These are phyloP conservation scores for Ormyrus labotus DNA, from an alignment of 2,888 invertebrate genomes.

Conservation along the genomic window DNA sequence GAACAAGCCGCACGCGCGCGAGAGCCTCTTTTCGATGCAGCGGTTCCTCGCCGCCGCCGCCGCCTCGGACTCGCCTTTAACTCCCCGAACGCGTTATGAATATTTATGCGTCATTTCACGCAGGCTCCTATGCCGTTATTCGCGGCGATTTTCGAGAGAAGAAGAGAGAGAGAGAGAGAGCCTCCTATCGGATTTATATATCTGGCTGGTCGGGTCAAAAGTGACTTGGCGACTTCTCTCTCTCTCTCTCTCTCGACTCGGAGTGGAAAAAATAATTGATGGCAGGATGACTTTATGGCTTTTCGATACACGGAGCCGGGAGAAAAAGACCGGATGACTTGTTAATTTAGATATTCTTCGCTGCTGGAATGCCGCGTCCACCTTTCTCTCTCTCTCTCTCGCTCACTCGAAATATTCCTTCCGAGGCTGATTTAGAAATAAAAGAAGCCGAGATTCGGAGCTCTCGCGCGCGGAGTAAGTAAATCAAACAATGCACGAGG, in stretches of 20 bases:
- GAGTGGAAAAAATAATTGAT: constrained; percentile 56
- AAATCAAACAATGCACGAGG: too few species aligned
- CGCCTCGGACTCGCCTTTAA: constrained; percentile 5
- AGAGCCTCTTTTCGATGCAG: too few species aligned
- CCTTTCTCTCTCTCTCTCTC: constrained; percentile 19
- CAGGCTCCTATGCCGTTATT: constrained; percentile 34
- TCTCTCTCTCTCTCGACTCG: constrained; percentile 21
- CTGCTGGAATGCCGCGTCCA: constrained; percentile 43
- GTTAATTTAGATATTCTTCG: constrained; percentile 56
- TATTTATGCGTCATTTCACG: constrained; percentile 46
- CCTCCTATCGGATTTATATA: constrained; percentile 30
- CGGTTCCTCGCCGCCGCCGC: background rate
- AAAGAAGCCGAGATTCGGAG: constrained; percentile 11
- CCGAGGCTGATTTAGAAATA: constrained; percentile 25
- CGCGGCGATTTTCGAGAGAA: background rate
- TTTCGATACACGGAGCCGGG: constrained; percentile 44
- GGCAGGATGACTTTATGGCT: constrained; percentile 54
- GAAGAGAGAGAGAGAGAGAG: constrained; percentile 5
- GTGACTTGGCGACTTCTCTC: constrained; percentile 47
- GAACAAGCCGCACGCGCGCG: too few species aligned
- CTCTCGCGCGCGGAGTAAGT: too few species aligned
- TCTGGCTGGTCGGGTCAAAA: constrained; percentile 20
- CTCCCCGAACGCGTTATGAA: constrained; percentile 37
- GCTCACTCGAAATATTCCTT: constrained; percentile 12
- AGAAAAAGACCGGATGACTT: constrained; percentile 48